These are phyloP conservation scores for Bovichtus variegatus DNA, from an alignment of 2,797 vertebrate species.

Conservation along the genomic window DNA sequence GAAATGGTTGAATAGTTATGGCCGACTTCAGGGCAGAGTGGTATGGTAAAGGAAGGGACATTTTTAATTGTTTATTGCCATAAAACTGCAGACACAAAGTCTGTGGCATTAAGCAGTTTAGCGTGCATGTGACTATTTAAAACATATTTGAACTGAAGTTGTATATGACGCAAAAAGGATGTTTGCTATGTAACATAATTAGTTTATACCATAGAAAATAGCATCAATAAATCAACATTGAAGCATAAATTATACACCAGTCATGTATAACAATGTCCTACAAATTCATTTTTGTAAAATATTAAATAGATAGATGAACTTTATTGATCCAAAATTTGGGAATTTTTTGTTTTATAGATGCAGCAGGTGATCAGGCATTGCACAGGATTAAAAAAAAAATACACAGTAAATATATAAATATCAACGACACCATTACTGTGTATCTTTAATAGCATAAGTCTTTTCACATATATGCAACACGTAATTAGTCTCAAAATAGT, in stretches of 20 bases:
- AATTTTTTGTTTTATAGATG: no score
- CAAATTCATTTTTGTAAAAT: not conserved
- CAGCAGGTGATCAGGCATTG: no score
- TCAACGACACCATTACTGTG: not conserved
- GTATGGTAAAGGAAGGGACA: not conserved
- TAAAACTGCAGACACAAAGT: conserved; percentile 9
- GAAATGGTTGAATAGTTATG: conserved; percentile 38
- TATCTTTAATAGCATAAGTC: conserved; percentile 14
- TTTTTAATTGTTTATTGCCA: conserved; percentile 27
- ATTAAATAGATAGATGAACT: no score
- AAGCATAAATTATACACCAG: not conserved
- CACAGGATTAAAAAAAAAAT: no score
- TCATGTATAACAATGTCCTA: not conserved
- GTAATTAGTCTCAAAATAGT: conserved; percentile 25
- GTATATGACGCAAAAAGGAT: not conserved
- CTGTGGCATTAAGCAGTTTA: not conserved
- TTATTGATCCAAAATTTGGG: no score
- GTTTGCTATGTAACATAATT: not conserved
- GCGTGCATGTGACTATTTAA: conserved; percentile 1
- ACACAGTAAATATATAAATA: no score
- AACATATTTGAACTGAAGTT: not conserved
- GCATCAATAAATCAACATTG: not conserved
- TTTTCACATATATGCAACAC: conserved; percentile 4
- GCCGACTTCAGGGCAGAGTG: conserved; percentile 42
- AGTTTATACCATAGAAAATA: not conserved